Conservation (phyloP, 2,113 vertebrate genomes). For the Gymnorhina tibicen region DNA sequence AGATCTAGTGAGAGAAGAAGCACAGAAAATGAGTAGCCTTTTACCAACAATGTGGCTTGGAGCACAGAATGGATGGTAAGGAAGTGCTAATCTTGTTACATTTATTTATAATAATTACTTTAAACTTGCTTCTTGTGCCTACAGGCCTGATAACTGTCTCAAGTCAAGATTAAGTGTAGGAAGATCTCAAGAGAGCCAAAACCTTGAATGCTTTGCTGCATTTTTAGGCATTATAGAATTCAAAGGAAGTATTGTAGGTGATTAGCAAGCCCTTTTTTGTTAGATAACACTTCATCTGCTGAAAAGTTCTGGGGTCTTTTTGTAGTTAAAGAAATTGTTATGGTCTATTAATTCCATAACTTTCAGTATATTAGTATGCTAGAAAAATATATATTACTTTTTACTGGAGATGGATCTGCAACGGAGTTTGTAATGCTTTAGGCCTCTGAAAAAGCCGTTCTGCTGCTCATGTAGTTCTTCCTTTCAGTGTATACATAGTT, state of each 20-base stretch:
- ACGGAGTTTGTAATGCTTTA: background rate
- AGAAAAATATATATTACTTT: background rate
- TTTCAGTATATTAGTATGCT: background rate
- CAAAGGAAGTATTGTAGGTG: background rate
- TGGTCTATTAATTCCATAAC: background rate
- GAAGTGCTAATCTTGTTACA: background rate
- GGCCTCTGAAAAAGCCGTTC: background rate
- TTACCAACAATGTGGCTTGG: conserved; percentile 98
- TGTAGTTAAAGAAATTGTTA: background rate
- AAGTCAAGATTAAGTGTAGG: background rate
- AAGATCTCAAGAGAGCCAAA: background rate
- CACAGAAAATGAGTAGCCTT: conserved; percentile 97
- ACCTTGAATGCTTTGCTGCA: background rate
- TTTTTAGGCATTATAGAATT: background rate
- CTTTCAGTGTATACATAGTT: background rate
- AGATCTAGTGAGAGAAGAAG: conserved; percentile 93
- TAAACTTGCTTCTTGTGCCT: background rate
- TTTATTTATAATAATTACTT: background rate
- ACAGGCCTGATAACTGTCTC: background rate
- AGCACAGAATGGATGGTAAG: conserved; percentile 95
- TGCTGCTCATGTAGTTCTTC: background rate
- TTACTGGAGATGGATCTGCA: background rate
- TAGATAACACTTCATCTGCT: background rate
- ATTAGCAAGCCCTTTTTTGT: background rate
- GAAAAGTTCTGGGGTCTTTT: background rate